A percentile compares a stretch with the other conserved stretches of the same genome.
phyloP scores from a whole-genome alignment of 2,113 vertebrate genomes.

The Rhynchomys soricoides region DNA sequence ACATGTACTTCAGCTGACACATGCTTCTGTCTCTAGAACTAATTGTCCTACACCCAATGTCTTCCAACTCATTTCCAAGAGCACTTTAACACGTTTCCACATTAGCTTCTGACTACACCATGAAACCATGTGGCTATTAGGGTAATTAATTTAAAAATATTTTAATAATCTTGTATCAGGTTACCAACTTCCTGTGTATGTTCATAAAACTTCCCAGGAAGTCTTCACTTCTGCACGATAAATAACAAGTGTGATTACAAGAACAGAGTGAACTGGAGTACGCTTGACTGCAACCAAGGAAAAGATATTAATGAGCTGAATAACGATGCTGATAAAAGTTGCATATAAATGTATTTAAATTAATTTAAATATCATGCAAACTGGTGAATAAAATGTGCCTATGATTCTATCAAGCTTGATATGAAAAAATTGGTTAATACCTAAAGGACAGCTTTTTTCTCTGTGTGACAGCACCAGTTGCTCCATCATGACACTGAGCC shows the following conservation, averaged over 20 bases:
- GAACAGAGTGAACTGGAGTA: constrained; percentile 72
- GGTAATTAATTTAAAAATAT: constrained; percentile 74
- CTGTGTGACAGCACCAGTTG: not conserved
- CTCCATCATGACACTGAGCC: rapidly evolving
- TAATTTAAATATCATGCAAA: constrained; percentile 60
- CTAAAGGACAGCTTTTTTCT: not conserved
- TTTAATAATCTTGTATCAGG: constrained; percentile 75
- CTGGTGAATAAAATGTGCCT: constrained; percentile 66
- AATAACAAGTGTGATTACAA: constrained; percentile 53
- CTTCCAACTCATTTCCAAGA: constrained; percentile 77
- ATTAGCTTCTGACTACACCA: constrained; percentile 33
- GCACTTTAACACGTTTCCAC: constrained; percentile 72
- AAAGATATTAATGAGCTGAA: constrained; percentile 11
- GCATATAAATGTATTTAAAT: constrained; percentile 76
- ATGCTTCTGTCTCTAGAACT: constrained; percentile 73
- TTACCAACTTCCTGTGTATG: constrained; percentile 77
- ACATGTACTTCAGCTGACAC: constrained; percentile 70
- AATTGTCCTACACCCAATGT: constrained; percentile 40
- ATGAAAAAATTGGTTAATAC: constrained; percentile 46
- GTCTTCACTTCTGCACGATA: constrained; percentile 70
- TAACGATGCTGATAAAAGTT: constrained; percentile 8
- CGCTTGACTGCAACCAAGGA: constrained; percentile 73
- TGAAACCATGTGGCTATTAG: constrained; percentile 67
- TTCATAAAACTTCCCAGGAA: constrained; percentile 72
- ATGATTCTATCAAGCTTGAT: constrained; percentile 68